These are phyloP conservation scores for Chiroxiphia lanceolata DNA, from an alignment of 2,797 vertebrate genomes.

Conservation along the genomic window DNA sequence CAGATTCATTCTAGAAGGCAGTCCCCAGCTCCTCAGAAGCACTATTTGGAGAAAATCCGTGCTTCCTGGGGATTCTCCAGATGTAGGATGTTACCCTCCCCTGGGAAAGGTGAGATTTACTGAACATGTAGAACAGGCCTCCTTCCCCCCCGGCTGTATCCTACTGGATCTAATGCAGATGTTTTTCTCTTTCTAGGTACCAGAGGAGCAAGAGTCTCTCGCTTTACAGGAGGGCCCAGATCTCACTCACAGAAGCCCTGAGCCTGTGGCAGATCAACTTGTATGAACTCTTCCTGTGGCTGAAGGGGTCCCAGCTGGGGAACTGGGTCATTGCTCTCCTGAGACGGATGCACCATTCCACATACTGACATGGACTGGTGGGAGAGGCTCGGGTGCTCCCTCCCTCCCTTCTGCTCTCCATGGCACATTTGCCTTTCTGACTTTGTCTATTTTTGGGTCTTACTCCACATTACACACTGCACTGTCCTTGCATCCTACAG, in stretches of 20 bases:
- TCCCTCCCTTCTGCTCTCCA: not conserved
- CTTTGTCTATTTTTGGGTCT: conserved; percentile 9
- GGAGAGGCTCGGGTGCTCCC: not conserved
- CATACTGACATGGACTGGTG: conserved; percentile 27
- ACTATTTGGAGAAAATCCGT: not conserved
- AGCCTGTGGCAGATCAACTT: conserved; percentile 84
- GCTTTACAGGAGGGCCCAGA: conserved; percentile 75
- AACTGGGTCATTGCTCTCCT: conserved; percentile 78
- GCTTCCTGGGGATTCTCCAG: not conserved
- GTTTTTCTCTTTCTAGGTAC: conserved; percentile 79
- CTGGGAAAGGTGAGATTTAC: not conserved
- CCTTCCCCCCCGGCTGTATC: not conserved
- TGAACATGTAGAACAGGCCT: not conserved
- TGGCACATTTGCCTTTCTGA: conserved; percentile 3
- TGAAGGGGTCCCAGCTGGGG: conserved; percentile 76
- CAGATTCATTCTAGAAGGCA: not conserved
- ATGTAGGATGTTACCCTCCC: not conserved
- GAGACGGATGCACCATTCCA: conserved; percentile 62
- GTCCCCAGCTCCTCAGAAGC: not conserved
- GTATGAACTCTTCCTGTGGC: conserved; percentile 84
- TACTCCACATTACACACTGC: not conserved
- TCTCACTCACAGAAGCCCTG: conserved; percentile 81
- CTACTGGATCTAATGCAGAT: not conserved
- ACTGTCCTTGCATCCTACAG: conserved; percentile 6
- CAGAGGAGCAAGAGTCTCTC: conserved; percentile 82